These are phyloP conservation scores for Drosophila pseudotakahashii DNA, from an alignment of 2,888 invertebrate genomes.

Conservation along the genomic window DNA sequence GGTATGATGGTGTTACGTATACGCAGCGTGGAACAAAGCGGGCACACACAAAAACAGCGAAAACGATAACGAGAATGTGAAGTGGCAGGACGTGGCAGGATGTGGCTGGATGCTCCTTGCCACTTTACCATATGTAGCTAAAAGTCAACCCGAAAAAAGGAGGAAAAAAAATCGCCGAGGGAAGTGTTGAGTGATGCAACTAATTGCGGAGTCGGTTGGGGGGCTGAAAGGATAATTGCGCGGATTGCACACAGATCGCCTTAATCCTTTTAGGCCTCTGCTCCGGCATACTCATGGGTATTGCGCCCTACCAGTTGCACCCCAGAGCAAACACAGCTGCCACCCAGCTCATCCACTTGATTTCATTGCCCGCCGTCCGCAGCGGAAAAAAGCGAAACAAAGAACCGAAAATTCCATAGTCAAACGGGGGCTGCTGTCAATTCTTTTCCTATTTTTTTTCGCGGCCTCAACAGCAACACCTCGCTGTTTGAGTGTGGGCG, in stretches of 20 bases:
- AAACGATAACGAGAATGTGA: constrained; percentile 41
- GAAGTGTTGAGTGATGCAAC: constrained; percentile 77
- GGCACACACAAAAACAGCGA: constrained; percentile 26
- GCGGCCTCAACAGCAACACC: constrained; percentile 60
- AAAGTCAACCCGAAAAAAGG: constrained; percentile 68
- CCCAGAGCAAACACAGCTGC: constrained; percentile 47
- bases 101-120: constrained; percentile 32
- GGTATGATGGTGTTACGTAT: constrained; percentile 75
- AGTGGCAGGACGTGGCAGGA: constrained; percentile 42
- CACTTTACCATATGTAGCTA: constrained; percentile 60
- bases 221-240: constrained; percentile 77
- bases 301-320: constrained; percentile 43
- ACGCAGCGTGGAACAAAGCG: constrained; percentile 66
- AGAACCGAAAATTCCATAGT: constrained; percentile 34
- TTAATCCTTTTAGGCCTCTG: constrained; percentile 77
- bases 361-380: constrained; percentile 60
- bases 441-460: constrained; percentile 47
- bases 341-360: constrained; percentile 68
- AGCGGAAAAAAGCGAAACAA: constrained; percentile 29
- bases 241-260: constrained; percentile 81
- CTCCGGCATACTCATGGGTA: constrained; percentile 28
- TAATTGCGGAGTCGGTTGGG: constrained; percentile 71
- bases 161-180: constrained; percentile 9
- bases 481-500: constrained; percentile 6
- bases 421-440: constrained; percentile 55